Base-by-base conservation (phyloP, 2,888 invertebrate genomes). In the Lasioglossum villosulum region DNA sequence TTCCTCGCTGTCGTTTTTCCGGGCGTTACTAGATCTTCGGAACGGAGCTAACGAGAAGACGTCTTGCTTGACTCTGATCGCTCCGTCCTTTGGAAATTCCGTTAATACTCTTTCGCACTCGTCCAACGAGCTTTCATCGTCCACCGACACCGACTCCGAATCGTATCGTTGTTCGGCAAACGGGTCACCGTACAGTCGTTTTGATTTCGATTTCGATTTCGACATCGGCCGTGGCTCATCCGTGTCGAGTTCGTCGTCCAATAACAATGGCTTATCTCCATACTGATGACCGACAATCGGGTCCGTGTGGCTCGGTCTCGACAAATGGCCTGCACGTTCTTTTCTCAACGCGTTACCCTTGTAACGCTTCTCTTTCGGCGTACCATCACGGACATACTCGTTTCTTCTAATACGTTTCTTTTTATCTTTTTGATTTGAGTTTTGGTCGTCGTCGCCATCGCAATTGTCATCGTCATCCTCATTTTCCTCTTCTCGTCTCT, bases 161-260 rank as follows among this genome's bases (percentile, higher is more conserved):
- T 97, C 97, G 91, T 97, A 97, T 89, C 97, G 97, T 93, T 97
- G 97, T 1, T 97, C 96, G 10, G 97, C 96, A 45, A 97, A 95
- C 73, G 96, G 96, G 91, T 96, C 96, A 71, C 96, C 96, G 70
- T 95, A 95, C 2, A 92, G 92, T 78, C 95, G 95, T 45, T 94
- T 94, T 0, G 94, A 93, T 66, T 94, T 94, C 0, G 93, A 94
- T 78, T 52, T 56, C 56, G 56, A 63, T 63, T 63, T 30, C 1
- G n/a, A 63, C 6, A 16, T 30, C 8, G 27, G 30, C 3, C 19
- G 6, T 8, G 63, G 63, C 19, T 63, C 63, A 0, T 97, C 96
- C 1, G 96, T 96, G 90, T 97, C 97, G n/a, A 97, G 94, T 91
- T 98, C 98, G 93, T 98, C 97, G 92, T 98, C 98, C 80, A 97